These are phyloP conservation scores for Drosophila nigrodunni DNA, from an alignment of 1,140 invertebrate genomes.

Conservation along the genomic window DNA sequence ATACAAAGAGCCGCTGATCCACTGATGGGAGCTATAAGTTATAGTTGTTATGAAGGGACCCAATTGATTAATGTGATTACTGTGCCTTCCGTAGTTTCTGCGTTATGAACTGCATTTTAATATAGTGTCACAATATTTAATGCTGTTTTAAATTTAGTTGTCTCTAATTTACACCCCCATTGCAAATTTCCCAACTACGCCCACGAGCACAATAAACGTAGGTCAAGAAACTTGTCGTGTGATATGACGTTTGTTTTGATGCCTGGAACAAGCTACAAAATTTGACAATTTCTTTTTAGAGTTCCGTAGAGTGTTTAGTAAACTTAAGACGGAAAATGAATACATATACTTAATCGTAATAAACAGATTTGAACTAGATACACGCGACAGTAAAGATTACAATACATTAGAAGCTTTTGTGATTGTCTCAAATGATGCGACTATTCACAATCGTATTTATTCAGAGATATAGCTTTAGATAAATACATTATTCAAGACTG, in stretches of 20 bases:
- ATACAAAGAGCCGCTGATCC: no score
- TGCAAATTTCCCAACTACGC: not conserved
- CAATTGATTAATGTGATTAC: no score
- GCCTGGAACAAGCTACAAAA: not conserved
- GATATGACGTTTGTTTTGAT: not conserved
- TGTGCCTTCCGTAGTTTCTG: no score
- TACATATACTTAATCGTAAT: conserved; percentile 13
- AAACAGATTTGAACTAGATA: not conserved
- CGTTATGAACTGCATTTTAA: no score
- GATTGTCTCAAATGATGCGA: conserved; percentile 37
- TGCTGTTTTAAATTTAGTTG: no score
- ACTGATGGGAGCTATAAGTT: no score
- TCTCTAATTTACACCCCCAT: not conserved
- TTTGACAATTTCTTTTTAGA: not conserved
- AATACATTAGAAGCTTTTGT: not conserved
- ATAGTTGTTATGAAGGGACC: no score
- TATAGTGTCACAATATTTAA: no score
- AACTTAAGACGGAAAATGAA: not conserved
- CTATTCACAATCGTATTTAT: conserved; percentile 45
- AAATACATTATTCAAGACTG: not conserved
- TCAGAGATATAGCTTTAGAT: conserved; percentile 59
- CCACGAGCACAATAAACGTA: conserved; percentile 26
- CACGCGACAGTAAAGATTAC: conserved; percentile 1
- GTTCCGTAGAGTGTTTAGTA: not conserved
- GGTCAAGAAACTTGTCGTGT: conserved; percentile 38